Evolutionary conservation across 2,888 invertebrate genomes (phyloP), one percentile per base, ranked within the genome.

Genomic region (Drosophila pseudotakahashii): DNA sequence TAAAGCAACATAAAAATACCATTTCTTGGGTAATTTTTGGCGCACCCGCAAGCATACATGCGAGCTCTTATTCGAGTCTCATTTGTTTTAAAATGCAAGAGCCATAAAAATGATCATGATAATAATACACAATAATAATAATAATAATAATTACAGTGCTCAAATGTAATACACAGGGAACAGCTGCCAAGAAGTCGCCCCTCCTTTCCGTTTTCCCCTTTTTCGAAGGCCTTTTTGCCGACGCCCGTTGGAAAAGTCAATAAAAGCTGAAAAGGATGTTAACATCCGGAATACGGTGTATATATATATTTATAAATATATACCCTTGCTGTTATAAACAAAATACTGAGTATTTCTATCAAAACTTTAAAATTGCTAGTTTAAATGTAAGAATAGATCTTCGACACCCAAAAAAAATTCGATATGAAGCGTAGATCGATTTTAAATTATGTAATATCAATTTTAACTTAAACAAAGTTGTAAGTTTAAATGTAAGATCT

Each of bases 61-160:
- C 30, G 30, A 26, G 26, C 9, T 30, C 26, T 30, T 23, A 45
- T 30, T 44, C 30, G 54, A 63, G 63, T 45, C 53, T 70, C 78
- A 82, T 82, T 82, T 77, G 78, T 73, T 82, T 87, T 81, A 84
- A 87, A 87, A 81, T 87, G 81, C 84, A 81, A 74, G 86, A 84
- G 81, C 87, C 78, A 87, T 81, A 87, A 87, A 84, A 81, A 75
- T 77, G 82, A 82, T 79, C 76, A 80, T 83, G 67, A 75, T 73
- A 78, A 84, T 72, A 81, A 72, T 76, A 74, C 75, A 82, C 71
- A 81, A 84, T 84, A 79, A 81, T 87, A 78, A 79, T 87, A 78
- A 79, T 87, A 79, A 87, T 73, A 66, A 71, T 77, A 75, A 63
- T 61, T 41, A 61, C 37, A 30, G 23, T 10, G 48, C 62, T 48